Base-by-base conservation (phyloP, 2,113 vertebrate species). In the Lipotes vexillifer region DNA sequence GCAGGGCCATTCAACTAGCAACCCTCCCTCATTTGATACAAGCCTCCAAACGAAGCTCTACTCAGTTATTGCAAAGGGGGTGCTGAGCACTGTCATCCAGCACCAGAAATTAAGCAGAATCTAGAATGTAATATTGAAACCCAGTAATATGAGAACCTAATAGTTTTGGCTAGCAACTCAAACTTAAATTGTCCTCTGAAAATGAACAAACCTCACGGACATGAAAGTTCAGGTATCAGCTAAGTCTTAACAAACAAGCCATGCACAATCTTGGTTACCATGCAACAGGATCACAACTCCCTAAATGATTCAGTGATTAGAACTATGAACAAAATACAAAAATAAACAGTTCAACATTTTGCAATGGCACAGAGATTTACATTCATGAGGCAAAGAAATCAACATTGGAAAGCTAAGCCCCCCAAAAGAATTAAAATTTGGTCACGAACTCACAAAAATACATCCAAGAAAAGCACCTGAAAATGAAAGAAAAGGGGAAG, bases 71-170 rank as follows among this genome's bases (percentile, higher is more conserved):
- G 27, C 81, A 65, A 14, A 87, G 80, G 63, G 44, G 25, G 44
- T 65, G 61, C 69, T 41, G 44, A 71, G 4, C 11, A 11, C 31
- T 49, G 61, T 87, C 75, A 52, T 5, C 27, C 6, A n/a, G n/a
- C 20, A 44, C 68, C 61, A 91, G 61, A 75, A 86, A 52, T 55
- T 93, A 91, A 95, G 61, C 46, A 95, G 61, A 69, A 72, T 55
- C 75, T 59, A 83, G 77, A 66, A 75, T 59, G 77, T 93, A 88
- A 88, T 83, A 72, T 5, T 66, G 63, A 97, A 93, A 95, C 55
- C 44, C 27, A 82, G 69, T 77, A 41, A 88, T 25, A 77, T 33
- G 68, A 83, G 29, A 90, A 93, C 68, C 20, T 87, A 29, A 52
- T 52, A 90, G 85, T 88, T 93, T 86, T 9, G 0, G 23, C 38